Conservation (phyloP, 2,797 vertebrate genomes). For the Eulemur coronatus region DNA sequence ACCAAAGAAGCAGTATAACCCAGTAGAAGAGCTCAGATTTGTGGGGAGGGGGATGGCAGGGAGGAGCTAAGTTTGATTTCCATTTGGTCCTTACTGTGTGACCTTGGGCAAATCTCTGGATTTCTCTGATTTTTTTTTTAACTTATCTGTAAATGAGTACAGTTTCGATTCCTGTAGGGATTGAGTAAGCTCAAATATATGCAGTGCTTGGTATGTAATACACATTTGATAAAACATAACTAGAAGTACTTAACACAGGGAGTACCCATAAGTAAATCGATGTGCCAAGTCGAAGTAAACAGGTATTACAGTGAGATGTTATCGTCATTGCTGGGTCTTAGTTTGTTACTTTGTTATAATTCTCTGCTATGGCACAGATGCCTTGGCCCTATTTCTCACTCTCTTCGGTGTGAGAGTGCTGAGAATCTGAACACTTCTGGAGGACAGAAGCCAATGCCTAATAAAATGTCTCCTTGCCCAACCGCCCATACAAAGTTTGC, state of each 20-base stretch:
- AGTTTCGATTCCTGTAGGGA: not conserved
- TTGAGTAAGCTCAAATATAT: not conserved
- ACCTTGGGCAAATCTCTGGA: not conserved
- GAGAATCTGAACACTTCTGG: not conserved
- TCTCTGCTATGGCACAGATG: not conserved
- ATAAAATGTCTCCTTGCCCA: not conserved
- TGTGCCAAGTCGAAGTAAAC: not conserved
- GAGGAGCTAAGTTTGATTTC: not conserved
- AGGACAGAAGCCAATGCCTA: not conserved
- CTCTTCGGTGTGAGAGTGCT: not conserved
- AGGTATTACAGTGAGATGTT: not conserved
- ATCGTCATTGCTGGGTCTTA: not conserved
- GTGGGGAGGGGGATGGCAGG: not conserved
- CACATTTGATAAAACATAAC: not conserved
- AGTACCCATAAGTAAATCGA: not conserved
- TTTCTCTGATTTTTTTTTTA: not conserved
- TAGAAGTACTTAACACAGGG: not conserved
- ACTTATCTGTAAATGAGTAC: constrained; percentile 16
- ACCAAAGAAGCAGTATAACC: not conserved
- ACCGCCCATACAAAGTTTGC: not conserved
- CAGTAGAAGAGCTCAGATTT: not conserved
- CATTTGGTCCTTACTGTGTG: not conserved
- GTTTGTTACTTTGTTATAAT: not conserved
- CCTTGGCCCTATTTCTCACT: not conserved
- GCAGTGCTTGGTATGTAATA: not conserved